Evolutionary conservation across 2,113 vertebrate species (phyloP).

Genomic region (Dermatemys mawii): DNA sequence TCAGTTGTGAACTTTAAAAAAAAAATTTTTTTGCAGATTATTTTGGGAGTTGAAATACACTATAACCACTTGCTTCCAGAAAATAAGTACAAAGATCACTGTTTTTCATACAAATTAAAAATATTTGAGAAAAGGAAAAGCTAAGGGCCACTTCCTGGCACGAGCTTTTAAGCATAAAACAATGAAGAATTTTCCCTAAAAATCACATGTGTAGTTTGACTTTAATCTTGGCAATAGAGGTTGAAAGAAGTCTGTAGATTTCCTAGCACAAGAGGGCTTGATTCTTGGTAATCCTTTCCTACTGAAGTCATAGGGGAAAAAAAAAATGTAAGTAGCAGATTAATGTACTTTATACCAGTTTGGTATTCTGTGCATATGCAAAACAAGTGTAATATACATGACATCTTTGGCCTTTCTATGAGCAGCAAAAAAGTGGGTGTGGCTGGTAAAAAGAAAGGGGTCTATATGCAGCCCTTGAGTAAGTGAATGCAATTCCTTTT

Average conservation of each 20-base stretch:
- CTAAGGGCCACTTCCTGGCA: neutral
- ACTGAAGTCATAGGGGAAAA: neutral
- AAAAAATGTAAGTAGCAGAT: neutral
- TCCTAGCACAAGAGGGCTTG: neutral
- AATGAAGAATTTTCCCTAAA: neutral
- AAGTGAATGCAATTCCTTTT: neutral
- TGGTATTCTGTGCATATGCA: neutral
- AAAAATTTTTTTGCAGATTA: neutral
- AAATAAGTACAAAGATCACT: neutral
- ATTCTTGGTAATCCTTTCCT: neutral
- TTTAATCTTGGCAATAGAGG: neutral
- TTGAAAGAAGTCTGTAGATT: neutral
- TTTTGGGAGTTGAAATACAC: neutral
- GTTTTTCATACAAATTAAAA: neutral
- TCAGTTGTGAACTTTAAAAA: neutral
- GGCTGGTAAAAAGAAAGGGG: neutral
- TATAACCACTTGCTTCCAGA: neutral
- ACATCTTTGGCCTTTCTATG: neutral
- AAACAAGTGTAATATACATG: neutral
- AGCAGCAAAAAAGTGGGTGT: neutral
- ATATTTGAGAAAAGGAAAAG: neutral
- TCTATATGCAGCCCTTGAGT: neutral
- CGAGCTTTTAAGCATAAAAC: neutral
- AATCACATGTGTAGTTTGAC: neutral
- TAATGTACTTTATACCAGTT: neutral